phyloP scores from a whole-genome alignment of 2,888 invertebrate species.

The Pelosia muscerda region DNA sequence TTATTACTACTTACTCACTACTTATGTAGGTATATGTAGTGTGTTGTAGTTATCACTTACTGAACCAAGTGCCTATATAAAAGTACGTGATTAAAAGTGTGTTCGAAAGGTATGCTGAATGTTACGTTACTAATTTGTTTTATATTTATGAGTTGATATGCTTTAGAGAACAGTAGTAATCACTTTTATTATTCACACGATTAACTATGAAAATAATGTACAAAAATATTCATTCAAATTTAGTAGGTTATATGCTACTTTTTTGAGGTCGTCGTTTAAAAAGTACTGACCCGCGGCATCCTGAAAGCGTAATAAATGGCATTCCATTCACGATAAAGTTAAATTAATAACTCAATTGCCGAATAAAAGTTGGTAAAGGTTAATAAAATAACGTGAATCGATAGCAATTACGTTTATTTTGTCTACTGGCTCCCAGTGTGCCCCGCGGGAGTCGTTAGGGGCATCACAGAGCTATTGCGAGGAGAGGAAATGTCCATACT shows the following conservation, averaged over 20 bases:
- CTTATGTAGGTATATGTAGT: background rate
- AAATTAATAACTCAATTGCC: slow-evolving; percentile 12
- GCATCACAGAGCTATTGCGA: slow-evolving; percentile 13
- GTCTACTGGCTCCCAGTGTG: background rate
- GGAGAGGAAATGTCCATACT: background rate
- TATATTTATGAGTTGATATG: background rate
- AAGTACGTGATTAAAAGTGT: background rate
- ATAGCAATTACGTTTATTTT: slow-evolving; percentile 18
- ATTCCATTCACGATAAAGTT: background rate
- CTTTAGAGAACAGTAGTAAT: too few species aligned
- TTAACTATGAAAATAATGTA: background rate
- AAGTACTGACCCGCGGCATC: background rate
- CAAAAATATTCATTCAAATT: background rate
- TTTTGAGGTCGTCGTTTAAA: background rate
- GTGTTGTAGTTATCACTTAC: background rate
- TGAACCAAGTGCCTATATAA: background rate
- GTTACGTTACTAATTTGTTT: background rate
- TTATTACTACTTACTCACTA: background rate
- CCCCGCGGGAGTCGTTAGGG: slow-evolving; percentile 13
- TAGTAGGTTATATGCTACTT: background rate
- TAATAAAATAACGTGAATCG: slow-evolving; percentile 19
- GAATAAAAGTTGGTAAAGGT: slow-evolving; percentile 7
- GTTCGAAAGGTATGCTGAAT: background rate
- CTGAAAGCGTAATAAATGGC: background rate
- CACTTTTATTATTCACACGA: too few species aligned